These are phyloP conservation scores for Ceratotherium simum DNA, from an alignment of 2,113 vertebrate genomes.

Conservation along the genomic window DNA sequence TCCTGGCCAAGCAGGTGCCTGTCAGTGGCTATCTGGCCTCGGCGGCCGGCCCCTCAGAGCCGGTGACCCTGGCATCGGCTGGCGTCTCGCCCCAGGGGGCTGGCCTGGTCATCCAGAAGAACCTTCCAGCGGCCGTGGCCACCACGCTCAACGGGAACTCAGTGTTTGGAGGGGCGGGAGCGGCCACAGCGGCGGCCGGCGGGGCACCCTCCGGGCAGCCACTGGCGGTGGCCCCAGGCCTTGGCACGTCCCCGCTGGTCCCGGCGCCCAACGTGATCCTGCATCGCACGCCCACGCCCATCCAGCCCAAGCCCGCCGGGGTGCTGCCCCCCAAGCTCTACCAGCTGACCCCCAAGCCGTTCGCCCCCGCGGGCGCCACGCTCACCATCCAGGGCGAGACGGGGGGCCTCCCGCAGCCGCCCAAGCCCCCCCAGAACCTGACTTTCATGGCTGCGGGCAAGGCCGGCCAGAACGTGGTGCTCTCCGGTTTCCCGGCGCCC, in stretches of 20 bases:
- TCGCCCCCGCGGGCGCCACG: slow-evolving; percentile 80
- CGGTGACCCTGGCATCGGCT: slow-evolving; percentile 86
- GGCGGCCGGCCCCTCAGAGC: slow-evolving; percentile 88
- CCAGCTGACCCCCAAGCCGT: slow-evolving; percentile 90
- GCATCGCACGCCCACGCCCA: slow-evolving; percentile 96
- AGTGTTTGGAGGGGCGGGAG: slow-evolving; percentile 80
- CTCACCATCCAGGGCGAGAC: slow-evolving; percentile 92
- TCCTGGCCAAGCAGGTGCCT: slow-evolving; percentile 92
- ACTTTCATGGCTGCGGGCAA: slow-evolving; percentile 95
- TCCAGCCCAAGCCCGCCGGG: slow-evolving; percentile 96
- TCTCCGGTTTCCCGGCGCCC: slow-evolving; percentile 91
- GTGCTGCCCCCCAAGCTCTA: slow-evolving; percentile 94
- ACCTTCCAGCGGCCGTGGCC: slow-evolving; percentile 78
- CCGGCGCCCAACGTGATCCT: slow-evolving; percentile 94
- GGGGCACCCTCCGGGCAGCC: slow-evolving; percentile 89
- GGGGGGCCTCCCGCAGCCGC: slow-evolving; percentile 87
- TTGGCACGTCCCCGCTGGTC: slow-evolving; percentile 90
- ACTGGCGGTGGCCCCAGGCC: slow-evolving; percentile 87
- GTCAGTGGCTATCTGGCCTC: slow-evolving; percentile 95
- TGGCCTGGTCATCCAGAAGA: slow-evolving; percentile 94
- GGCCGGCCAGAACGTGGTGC: slow-evolving; percentile 93
- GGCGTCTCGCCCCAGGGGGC: slow-evolving; percentile 88
- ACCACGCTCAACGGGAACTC: slow-evolving; percentile 87
- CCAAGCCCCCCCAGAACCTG: slow-evolving; percentile 93
- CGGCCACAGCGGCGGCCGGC: slow-evolving; percentile 75